These are phyloP conservation scores for Gryllus longicercus DNA, from an alignment of 2,888 invertebrate species.

Conservation along the genomic window DNA sequence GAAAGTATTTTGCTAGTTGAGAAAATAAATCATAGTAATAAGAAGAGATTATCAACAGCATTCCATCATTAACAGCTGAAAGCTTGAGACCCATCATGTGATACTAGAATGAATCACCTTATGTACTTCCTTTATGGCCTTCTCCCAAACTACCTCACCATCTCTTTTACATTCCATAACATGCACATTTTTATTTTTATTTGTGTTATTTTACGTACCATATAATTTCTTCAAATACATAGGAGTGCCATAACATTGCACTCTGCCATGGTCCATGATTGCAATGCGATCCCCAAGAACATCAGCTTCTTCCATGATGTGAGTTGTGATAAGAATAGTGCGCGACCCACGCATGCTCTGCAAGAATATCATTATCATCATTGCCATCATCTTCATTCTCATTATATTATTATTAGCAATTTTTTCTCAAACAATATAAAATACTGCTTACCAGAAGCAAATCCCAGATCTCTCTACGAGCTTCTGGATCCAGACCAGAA, in stretches of 20 bases:
- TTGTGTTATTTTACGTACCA: slow-evolving; percentile 41
- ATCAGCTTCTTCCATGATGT: slow-evolving; percentile 96
- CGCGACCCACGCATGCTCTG: slow-evolving; percentile 62
- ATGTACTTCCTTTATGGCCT: too few species aligned
- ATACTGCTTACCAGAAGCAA: slow-evolving; percentile 59
- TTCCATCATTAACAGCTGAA: too few species aligned
- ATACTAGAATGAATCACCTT: too few species aligned
- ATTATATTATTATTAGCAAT: too few species aligned
- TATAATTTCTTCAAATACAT: slow-evolving; percentile 70
- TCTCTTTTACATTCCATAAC: not conserved
- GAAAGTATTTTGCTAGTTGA: too few species aligned
- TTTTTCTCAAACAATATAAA: slow-evolving; percentile 18
- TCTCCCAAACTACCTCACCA: too few species aligned
- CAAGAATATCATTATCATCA: slow-evolving; percentile 18
- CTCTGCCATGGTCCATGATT: slow-evolving; percentile 70
- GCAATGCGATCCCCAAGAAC: slow-evolving; percentile 86
- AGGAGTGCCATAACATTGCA: slow-evolving; percentile 77
- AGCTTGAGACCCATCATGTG: too few species aligned
- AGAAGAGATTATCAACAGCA: too few species aligned
- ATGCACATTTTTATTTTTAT: slow-evolving; percentile 33
- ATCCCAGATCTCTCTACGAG: slow-evolving; percentile 84
- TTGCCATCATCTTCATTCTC: too few species aligned
- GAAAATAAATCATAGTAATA: too few species aligned
- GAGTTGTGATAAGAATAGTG: slow-evolving; percentile 84
- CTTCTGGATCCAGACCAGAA: slow-evolving; percentile 87